phyloP scores from a whole-genome alignment of 2,888 invertebrate genomes.

The Protophormia terraenovae region DNA sequence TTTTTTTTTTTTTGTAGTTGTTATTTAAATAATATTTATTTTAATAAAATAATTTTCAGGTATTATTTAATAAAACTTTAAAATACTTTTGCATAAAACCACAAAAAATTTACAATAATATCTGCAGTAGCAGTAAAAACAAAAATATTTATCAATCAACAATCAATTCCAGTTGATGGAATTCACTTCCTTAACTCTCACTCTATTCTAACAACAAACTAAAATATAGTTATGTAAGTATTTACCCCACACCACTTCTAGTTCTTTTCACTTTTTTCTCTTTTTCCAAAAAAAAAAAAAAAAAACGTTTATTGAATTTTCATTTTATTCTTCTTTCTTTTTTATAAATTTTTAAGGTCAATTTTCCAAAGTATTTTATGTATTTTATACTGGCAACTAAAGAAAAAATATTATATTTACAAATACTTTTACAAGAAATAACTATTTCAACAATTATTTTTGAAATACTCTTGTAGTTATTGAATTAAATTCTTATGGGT shows the following conservation, averaged over 20 bases:
- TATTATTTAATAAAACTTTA: conserved; percentile 20
- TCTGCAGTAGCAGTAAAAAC: background rate
- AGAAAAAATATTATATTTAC: background rate
- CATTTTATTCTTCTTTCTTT: background rate
- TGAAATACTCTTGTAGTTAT: background rate
- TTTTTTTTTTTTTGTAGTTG: background rate
- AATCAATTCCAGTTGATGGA: background rate
- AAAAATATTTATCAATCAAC: background rate
- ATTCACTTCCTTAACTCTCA: background rate
- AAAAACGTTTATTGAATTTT: background rate
- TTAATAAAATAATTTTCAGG: conserved; percentile 1
- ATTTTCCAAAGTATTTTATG: background rate
- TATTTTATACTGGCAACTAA: background rate
- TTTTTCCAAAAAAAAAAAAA: background rate
- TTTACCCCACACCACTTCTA: too few species aligned
- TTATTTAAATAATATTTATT: conserved; percentile 5
- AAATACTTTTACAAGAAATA: background rate
- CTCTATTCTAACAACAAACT: background rate
- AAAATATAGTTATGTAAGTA: too few species aligned
- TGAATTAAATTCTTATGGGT: background rate
- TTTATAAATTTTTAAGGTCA: conserved; percentile 25
- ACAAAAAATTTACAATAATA: conserved; percentile 9
- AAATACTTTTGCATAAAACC: background rate
- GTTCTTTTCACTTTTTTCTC: too few species aligned
- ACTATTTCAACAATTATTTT: background rate